Conservation (phyloP, 2,888 invertebrate species). For the Crepidodera aurea region DNA sequence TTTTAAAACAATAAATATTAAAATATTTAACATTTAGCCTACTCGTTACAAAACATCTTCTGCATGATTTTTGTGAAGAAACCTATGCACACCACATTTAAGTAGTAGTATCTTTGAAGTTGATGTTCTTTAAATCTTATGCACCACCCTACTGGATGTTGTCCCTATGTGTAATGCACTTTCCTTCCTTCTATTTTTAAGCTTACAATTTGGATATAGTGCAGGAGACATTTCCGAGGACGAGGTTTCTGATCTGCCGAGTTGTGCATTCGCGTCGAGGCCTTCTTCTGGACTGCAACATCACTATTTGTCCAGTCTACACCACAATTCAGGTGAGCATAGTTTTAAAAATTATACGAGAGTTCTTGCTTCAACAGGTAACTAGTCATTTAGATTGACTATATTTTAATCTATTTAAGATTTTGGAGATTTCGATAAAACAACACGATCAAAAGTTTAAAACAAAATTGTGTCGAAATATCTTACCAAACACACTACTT, state of each 20-base stretch:
- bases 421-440: too few species aligned
- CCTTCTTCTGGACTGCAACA: constrained; percentile 54
- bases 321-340: constrained; percentile 56
- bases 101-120: neutral
- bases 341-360: too few species aligned
- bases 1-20: too few species aligned
- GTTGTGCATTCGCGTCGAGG: constrained; percentile 80
- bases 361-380: too few species aligned
- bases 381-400: too few species aligned
- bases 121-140: neutral
- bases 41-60: too few species aligned
- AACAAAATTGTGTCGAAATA: too few species aligned
- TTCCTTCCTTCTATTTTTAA: constrained; percentile 44
- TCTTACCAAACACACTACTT: too few species aligned
- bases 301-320: constrained; percentile 57
- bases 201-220: constrained; percentile 60
- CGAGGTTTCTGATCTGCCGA: constrained; percentile 77
- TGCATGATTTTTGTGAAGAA: neutral
- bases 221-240: constrained; percentile 67
- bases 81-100: constrained; percentile 20
- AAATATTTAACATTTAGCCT: too few species aligned
- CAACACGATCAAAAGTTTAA: too few species aligned
- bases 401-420: too few species aligned
- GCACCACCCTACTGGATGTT: constrained; percentile 36
- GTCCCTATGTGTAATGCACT: constrained; percentile 43